A percentile compares a stretch with the other conserved stretches of the same genome.
phyloP scores from a whole-genome alignment of 2,888 invertebrate species.

The Drosophila austrosaltans region DNA sequence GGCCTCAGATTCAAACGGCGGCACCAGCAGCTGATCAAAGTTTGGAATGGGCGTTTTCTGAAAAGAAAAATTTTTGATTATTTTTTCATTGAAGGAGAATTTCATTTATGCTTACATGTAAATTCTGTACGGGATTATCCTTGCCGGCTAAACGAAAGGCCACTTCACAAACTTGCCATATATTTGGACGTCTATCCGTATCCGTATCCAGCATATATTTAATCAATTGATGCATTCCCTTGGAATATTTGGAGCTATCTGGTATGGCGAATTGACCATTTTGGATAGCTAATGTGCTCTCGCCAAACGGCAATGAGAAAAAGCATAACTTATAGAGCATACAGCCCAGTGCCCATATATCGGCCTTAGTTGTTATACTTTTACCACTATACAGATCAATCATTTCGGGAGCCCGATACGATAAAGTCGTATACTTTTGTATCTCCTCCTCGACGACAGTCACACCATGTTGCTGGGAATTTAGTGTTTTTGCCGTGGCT shows the following conservation, averaged over 20 bases:
- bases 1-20: slow-evolving; percentile 89
- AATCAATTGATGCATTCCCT: slow-evolving; percentile 89
- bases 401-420: slow-evolving; percentile 97
- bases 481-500: slow-evolving; percentile 91
- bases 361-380: slow-evolving; percentile 92
- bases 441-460: slow-evolving; percentile 92
- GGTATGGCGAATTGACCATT: slow-evolving; percentile 94
- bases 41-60: slow-evolving; percentile 88
- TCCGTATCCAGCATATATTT: slow-evolving; percentile 94
- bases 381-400: slow-evolving; percentile 94
- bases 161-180: slow-evolving; percentile 91
- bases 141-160: slow-evolving; percentile 89
- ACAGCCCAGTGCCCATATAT: slow-evolving; percentile 96
- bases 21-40: slow-evolving; percentile 87
- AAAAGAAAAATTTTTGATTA: slow-evolving; percentile 39
- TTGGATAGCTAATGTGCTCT: slow-evolving; percentile 96
- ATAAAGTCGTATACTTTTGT: slow-evolving; percentile 93
- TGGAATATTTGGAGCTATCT: slow-evolving; percentile 90
- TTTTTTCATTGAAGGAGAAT: too few relatives aligned
- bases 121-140: slow-evolving; percentile 91
- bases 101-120: slow-evolving; percentile 86
- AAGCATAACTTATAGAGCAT: slow-evolving; percentile 94
- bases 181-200: slow-evolving; percentile 92
- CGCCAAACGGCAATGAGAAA: slow-evolving; percentile 94
- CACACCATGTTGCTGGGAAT: slow-evolving; percentile 88